Base-by-base conservation (phyloP, 2,113 vertebrate genomes). In the Tychaedon coryphoeus region DNA sequence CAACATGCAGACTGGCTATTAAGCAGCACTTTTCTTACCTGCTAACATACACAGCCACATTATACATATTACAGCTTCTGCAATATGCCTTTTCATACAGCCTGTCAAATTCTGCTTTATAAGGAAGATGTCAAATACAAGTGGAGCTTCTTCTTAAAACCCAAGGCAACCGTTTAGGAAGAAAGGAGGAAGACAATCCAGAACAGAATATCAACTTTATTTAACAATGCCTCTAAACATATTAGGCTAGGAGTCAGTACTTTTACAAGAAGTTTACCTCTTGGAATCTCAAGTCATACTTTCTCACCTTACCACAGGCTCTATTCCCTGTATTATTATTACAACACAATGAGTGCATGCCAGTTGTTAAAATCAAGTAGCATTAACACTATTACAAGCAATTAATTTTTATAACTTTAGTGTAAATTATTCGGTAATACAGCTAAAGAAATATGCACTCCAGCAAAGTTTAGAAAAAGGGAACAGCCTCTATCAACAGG, bases 401-500 rank as follows among this genome's bases (percentile, higher is more conserved):
- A 14, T 3, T 34, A 1, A 1, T n/a, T 33, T 45, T 36, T 36
- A 5, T 1, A 72, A 14, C 9, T 42, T 54, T 1, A 54, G 5
- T 9, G 4, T 14, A 33, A 54, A 57, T 67, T 69, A 65, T 34
- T 85, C 3, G 1, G 26, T 28, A 89, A 65, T 3, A 38, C 0
- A 12, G 10, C 15, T 19, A 5, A 56, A 43, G 5, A 47, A 83
- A 53, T 1, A 54, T 1, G 6, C 14, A 53, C 10, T 51, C 16
- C 26, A 28, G 14, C 15, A 3, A 58, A 57, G 26, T 43, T 74
- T 12, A 31, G 16, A 26, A 60, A 34, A 83, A 33, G 2, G 19
- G 5, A 61, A 28, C 8, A 29, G 17, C 31, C 23, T 57, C 19
- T 42, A 51, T 25, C 11, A 83, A 56, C 4, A 77, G 19, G 11